Conservation (phyloP, 2,113 vertebrate species). For the Mungos mungo region DNA sequence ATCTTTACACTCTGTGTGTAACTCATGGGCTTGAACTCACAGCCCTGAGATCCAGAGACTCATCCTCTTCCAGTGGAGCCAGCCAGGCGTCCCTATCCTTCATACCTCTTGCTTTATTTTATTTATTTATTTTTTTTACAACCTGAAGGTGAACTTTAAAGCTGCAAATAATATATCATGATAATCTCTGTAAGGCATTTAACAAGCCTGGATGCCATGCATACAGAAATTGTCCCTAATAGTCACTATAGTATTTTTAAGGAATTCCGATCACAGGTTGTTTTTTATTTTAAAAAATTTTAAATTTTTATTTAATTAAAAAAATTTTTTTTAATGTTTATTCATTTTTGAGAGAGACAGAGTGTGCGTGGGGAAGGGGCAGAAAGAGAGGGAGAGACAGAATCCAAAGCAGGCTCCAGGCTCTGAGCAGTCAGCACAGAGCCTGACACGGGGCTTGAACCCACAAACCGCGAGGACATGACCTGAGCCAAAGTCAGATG, state of each 20-base stretch:
- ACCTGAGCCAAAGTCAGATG: too few species aligned
- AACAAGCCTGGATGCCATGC: not conserved
- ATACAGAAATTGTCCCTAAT: not conserved
- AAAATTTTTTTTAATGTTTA: too few species aligned
- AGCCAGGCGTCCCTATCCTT: not conserved
- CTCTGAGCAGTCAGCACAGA: too few species aligned
- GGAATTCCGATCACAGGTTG: not conserved
- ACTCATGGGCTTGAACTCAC: not conserved
- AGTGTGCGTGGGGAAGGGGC: too few species aligned
- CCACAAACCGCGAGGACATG: too few species aligned
- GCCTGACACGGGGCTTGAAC: too few species aligned
- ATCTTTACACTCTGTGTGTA: not conserved
- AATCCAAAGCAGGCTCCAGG: too few species aligned
- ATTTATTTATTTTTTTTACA: not conserved
- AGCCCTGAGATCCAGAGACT: not conserved
- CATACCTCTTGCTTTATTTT: not conserved
- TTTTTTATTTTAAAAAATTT: constrained; percentile 43
- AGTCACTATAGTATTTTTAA: not conserved
- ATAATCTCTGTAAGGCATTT: constrained; percentile 9
- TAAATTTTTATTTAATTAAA: too few species aligned
- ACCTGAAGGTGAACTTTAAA: not conserved
- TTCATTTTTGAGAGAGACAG: too few species aligned
- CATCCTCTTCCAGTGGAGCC: not conserved
- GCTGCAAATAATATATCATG: not conserved
- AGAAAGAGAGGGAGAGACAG: too few species aligned